These are phyloP conservation scores for Channa maculata DNA, from an alignment of 2,113 vertebrate genomes.

Conservation along the genomic window DNA sequence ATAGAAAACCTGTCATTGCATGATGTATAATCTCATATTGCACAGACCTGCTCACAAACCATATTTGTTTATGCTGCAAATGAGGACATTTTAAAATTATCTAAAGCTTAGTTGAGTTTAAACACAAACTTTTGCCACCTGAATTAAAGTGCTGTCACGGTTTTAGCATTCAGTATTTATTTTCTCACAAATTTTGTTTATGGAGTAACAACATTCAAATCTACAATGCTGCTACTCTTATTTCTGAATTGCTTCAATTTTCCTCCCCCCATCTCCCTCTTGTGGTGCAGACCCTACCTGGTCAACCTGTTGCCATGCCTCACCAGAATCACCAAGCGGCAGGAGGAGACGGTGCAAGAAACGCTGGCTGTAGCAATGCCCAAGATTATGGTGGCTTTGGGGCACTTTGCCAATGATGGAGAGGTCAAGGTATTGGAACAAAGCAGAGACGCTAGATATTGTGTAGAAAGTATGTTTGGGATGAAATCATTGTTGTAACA, in stretches of 20 bases:
- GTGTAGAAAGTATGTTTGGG: not conserved
- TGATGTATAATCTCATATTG: no score
- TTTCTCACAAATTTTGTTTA: no score
- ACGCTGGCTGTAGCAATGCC: constrained; percentile 92
- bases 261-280: not conserved
- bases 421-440: constrained; percentile 92
- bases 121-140: no score
- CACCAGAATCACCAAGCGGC: constrained; percentile 91
- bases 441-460: not conserved
- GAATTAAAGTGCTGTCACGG: no score
- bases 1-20: no score
- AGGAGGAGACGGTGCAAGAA: constrained; percentile 95
- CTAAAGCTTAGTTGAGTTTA: no score
- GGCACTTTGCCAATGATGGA: constrained; percentile 95
- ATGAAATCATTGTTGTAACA: not conserved
- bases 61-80: no score
- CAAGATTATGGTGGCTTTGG: constrained; percentile 94
- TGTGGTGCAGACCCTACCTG: constrained; percentile 89
- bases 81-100: no score
- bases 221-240: not conserved
- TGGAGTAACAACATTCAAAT: fast-evolving
- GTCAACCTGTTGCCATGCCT: constrained; percentile 96
- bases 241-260: not conserved
- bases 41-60: no score
- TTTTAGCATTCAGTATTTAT: not conserved